Percentiles rank a stretch among this genome's conserved stretches.
These are phyloP conservation scores for Bradypodion pumilum DNA, from an alignment of 2,797 vertebrate species.

Conservation along the genomic window DNA sequence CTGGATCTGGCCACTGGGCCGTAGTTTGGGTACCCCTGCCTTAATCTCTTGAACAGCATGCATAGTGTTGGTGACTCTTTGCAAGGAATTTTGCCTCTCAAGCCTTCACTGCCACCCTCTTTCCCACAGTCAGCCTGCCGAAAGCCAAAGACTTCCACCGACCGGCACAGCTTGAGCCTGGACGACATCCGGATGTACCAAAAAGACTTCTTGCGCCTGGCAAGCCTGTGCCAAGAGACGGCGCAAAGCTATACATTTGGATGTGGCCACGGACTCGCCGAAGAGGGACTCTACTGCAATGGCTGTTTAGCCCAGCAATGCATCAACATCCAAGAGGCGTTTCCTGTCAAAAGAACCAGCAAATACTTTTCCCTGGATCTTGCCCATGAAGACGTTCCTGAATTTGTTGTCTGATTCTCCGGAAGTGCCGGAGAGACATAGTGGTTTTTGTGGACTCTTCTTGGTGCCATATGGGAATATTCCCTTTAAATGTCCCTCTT, in stretches of 20 bases:
- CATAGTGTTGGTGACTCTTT: too few species aligned
- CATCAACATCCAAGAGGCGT: slow-evolving; percentile 82
- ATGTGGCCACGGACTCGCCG: slow-evolving; percentile 87
- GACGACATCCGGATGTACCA: slow-evolving; percentile 96
- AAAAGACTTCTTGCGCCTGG: slow-evolving; percentile 91
- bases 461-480: slow-evolving; percentile 58
- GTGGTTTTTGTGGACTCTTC: slow-evolving; percentile 6
- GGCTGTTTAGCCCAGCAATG: slow-evolving; percentile 89
- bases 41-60: too few species aligned
- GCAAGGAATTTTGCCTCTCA: too few species aligned
- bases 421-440: slow-evolving; percentile 7
- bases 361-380: slow-evolving; percentile 98
- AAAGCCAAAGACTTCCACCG: slow-evolving; percentile 91
- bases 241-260: slow-evolving; percentile 98
- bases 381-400: slow-evolving; percentile 91
- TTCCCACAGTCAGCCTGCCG: slow-evolving; percentile 81
- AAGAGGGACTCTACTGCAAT: slow-evolving; percentile 83
- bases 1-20: too few species aligned
- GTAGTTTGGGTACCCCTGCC: too few species aligned
- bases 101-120: background rate
- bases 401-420: slow-evolving; percentile 90
- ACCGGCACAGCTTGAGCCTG: slow-evolving; percentile 96
- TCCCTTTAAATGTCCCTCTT: background rate
- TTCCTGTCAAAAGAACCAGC: slow-evolving; percentile 94
- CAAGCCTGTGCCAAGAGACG: slow-evolving; percentile 93